Conservation (phyloP, 2,888 invertebrate genomes). For the Limnephilus auricula region DNA sequence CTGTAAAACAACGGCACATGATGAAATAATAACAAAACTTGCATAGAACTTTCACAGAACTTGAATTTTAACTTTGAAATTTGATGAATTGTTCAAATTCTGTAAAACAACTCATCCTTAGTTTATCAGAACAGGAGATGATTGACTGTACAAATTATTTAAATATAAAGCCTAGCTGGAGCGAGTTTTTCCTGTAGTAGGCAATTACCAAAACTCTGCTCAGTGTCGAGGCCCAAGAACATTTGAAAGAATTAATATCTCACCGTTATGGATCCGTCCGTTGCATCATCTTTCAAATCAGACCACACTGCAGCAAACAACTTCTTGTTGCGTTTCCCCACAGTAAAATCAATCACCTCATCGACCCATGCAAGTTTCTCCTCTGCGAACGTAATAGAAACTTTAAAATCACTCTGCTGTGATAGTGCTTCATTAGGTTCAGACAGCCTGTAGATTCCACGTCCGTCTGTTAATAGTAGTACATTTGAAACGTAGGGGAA, state of each 20-base stretch:
- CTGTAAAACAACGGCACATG: no score
- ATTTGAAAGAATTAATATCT: slow-evolving; percentile 8
- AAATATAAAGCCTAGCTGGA: no score
- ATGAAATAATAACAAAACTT: no score
- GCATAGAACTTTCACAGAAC: no score
- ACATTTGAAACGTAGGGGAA: slow-evolving; percentile 31
- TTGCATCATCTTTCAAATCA: slow-evolving; percentile 19
- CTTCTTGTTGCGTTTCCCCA: slow-evolving; percentile 46
- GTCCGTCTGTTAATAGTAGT: slow-evolving; percentile 43
- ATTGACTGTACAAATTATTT: no score
- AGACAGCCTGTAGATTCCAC: not conserved
- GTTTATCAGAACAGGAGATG: no score
- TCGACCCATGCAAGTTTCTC: slow-evolving; percentile 44
- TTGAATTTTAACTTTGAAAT: no score
- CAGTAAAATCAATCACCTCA: slow-evolving; percentile 56
- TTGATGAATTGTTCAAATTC: no score
- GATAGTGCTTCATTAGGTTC: slow-evolving; percentile 2
- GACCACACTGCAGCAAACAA: slow-evolving; percentile 58
- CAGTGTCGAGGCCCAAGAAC: not conserved
- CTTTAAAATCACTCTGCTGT: not conserved
- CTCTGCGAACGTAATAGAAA: slow-evolving; percentile 28
- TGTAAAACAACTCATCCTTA: no score
- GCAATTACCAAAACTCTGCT: no score
- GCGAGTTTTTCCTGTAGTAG: no score
- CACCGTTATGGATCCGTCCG: slow-evolving; percentile 54